Conservation (phyloP, 2,888 invertebrate genomes). For the Spisula solida region DNA sequence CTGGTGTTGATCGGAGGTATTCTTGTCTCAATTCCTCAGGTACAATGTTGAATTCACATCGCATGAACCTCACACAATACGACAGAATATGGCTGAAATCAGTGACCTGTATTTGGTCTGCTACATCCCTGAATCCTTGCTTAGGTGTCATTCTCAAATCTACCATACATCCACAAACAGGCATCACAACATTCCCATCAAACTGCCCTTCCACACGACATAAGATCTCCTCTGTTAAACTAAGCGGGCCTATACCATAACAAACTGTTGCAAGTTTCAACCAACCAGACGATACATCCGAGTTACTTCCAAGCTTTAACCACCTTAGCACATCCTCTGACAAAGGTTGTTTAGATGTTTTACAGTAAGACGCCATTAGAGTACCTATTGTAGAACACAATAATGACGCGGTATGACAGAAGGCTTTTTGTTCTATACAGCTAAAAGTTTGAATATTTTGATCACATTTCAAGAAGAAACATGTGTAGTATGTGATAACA, state of each 20-base stretch:
- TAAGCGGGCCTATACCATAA: neutral
- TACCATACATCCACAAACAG: neutral
- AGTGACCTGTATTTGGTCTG: neutral
- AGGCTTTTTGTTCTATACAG: neutral
- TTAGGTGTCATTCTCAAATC: too few species aligned
- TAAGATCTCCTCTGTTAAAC: neutral
- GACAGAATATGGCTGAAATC: neutral
- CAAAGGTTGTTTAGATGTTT: neutral
- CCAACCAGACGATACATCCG: neutral
- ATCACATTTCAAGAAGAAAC: neutral
- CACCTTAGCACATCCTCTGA: neutral
- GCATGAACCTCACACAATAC: slow-evolving; percentile 7
- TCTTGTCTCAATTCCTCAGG: neutral
- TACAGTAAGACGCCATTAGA: neutral
- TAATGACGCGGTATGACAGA: neutral
- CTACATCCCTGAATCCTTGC: neutral
- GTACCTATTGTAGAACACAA: neutral
- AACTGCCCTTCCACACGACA: neutral
- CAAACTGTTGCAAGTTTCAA: slow-evolving; percentile 17
- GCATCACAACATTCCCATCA: neutral
- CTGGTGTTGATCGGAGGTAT: neutral
- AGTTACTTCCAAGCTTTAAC: neutral
- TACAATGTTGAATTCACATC: neutral
- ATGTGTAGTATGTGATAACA: neutral
- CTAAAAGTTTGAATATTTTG: neutral